Percentiles rank a stretch among this genome's conserved stretches.
These are phyloP conservation scores for Goniozus legneri DNA, from an alignment of 1,140 invertebrate species.

Conservation along the genomic window DNA sequence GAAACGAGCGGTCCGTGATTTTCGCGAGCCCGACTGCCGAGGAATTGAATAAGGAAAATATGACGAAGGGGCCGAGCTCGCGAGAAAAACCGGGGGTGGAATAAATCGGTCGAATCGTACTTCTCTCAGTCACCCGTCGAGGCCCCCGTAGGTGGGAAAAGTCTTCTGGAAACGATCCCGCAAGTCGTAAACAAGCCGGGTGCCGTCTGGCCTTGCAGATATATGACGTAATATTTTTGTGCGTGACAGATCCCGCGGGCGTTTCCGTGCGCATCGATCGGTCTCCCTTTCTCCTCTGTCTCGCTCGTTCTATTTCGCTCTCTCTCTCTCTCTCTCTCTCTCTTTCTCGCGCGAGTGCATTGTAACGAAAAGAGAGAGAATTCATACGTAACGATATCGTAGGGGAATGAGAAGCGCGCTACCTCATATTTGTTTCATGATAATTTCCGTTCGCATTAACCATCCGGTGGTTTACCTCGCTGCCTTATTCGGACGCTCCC, in stretches of 20 bases:
- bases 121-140: conserved; percentile 32
- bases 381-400: no score
- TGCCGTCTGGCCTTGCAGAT: conserved; percentile 32
- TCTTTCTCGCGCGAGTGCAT: no score
- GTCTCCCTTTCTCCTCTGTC: conserved; percentile 4
- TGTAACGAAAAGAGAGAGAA: no score
- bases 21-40: conserved; percentile 29
- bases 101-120: conserved; percentile 29
- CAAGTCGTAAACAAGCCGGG: conserved; percentile 35
- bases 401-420: no score
- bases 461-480: no score
- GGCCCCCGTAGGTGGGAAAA: conserved; percentile 23
- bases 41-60: conserved; percentile 21
- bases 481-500: no score
- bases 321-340: neutral
- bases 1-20: no score
- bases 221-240: conserved; percentile 41
- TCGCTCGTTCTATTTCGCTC: neutral
- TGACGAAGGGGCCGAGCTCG: neutral
- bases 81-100: no score
- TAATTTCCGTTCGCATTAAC: no score
- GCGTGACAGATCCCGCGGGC: conserved; percentile 35
- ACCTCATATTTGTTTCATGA: no score
- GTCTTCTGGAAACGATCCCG: conserved; percentile 37
- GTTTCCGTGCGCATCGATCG: conserved; percentile 31